Percentiles rank a stretch among this genome's conserved stretches.
phyloP scores from a whole-genome alignment of 2,888 invertebrate species.

The Dryocosmus kuriphilus region DNA sequence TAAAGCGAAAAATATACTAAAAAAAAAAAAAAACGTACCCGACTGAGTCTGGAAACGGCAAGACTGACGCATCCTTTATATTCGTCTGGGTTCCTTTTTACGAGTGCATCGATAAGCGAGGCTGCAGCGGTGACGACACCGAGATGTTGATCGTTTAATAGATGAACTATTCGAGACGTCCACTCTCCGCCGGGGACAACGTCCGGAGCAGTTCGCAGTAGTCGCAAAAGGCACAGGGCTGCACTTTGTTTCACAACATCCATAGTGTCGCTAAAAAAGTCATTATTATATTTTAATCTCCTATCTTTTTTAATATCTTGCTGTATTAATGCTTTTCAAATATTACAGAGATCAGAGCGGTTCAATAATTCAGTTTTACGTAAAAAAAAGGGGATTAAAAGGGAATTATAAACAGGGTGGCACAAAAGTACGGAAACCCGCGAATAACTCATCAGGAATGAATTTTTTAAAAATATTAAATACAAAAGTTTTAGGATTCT shows the following conservation, averaged over 20 bases:
- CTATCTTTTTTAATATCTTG: not conserved
- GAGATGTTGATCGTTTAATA: slow-evolving; percentile 99
- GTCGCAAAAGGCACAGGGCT: slow-evolving; percentile 94
- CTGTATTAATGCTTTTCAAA: not conserved
- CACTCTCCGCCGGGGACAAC: slow-evolving; percentile 98
- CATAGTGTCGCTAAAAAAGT: slow-evolving; percentile 91
- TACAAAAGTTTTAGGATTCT: too few relatives aligned
- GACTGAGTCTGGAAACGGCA: slow-evolving; percentile 96
- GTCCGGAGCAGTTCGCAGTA: slow-evolving; percentile 97
- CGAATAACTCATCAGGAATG: too few relatives aligned
- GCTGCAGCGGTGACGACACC: slow-evolving; percentile 99
- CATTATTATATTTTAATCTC: not conserved
- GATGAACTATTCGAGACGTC: slow-evolving; percentile 98
- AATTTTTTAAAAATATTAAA: too few relatives aligned
- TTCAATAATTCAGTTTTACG: too few relatives aligned
- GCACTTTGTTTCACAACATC: slow-evolving; percentile 99
- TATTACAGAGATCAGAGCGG: too few relatives aligned
- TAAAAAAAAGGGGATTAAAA: too few relatives aligned
- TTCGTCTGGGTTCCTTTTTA: slow-evolving; percentile 99
- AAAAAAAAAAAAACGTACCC: slow-evolving; percentile 80
- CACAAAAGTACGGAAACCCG: too few relatives aligned
- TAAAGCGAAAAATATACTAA: not conserved
- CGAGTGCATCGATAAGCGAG: slow-evolving; percentile 97
- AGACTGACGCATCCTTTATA: slow-evolving; percentile 99
- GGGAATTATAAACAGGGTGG: too few relatives aligned